Conservation (phyloP, 2,888 invertebrate genomes). For the Lasioglossum morio region DNA sequence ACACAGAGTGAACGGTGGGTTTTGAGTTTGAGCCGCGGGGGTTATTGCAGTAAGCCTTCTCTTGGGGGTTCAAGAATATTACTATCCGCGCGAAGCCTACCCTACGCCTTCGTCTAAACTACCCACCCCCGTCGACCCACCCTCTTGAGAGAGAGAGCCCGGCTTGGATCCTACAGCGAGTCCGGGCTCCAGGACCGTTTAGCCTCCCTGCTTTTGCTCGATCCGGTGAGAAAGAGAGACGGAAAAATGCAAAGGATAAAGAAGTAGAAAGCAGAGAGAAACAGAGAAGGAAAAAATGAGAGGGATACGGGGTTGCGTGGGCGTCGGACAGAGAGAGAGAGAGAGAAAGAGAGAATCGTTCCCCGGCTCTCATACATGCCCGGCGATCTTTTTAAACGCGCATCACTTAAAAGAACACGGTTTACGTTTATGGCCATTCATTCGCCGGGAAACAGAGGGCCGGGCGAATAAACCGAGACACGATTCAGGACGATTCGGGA, state of each 20-base stretch:
- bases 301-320: constrained; percentile 3
- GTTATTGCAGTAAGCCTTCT: constrained; percentile 85
- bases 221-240: constrained; percentile 16
- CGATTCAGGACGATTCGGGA: constrained; percentile 65
- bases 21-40: constrained; percentile 82
- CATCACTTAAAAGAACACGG: constrained; percentile 84
- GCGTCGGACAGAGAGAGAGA: constrained; percentile 58
- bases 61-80: constrained; percentile 84
- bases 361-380: constrained; percentile 80
- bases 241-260: constrained; percentile 30
- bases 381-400: constrained; percentile 84
- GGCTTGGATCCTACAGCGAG: constrained; percentile 55
- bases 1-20: constrained; percentile 76
- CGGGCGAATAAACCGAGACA: constrained; percentile 48
- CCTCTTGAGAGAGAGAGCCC: constrained; percentile 44
- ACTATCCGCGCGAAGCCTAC: constrained; percentile 78
- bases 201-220: constrained; percentile 50
- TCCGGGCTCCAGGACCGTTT: constrained; percentile 46
- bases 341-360: too few species aligned
- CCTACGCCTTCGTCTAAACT: constrained; percentile 72
- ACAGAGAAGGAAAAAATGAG: constrained; percentile 36
- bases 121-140: constrained; percentile 51
- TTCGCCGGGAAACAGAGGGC: constrained; percentile 71
- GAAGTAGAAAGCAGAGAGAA: constrained; percentile 44
- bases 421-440: constrained; percentile 84